Percentiles rank a stretch among this genome's conserved stretches.
Conservation (phyloP, 1,140 invertebrate genomes). For the Hyles euphorbiae region DNA sequence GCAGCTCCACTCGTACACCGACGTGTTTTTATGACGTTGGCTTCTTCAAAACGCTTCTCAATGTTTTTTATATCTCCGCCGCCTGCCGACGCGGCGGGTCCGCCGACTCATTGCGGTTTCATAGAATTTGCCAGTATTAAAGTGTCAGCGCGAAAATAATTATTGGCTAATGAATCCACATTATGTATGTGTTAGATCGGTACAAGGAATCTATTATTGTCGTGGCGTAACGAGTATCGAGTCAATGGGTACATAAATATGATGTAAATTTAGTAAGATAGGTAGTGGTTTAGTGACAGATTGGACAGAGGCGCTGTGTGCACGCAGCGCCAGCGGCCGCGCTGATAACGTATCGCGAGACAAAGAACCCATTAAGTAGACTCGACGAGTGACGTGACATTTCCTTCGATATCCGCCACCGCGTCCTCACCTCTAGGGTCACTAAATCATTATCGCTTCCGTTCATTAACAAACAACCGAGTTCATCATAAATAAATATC, state of each 20-base stretch:
- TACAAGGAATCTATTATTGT: neutral
- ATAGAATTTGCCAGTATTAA: neutral
- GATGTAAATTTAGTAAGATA: constrained; percentile 1
- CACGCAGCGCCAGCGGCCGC: constrained; percentile 25
- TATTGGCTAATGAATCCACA: neutral
- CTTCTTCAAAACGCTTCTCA: constrained; percentile 28
- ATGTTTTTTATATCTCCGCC: constrained; percentile 3
- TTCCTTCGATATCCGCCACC: constrained; percentile 67
- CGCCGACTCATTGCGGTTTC: constrained; percentile 5
- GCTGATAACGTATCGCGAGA: constrained; percentile 66
- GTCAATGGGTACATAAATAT: constrained; percentile 1
- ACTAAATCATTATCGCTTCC: constrained; percentile 69
- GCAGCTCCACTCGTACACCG: constrained; percentile 17
- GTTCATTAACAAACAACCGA: constrained; percentile 44
- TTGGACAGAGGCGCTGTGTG: constrained; percentile 18
- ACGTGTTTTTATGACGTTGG: constrained; percentile 42
- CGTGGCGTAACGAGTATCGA: neutral
- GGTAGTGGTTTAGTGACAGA: constrained; percentile 10
- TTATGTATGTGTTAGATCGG: constrained; percentile 3
- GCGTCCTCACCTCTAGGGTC: constrained; percentile 65
- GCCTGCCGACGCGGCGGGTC: neutral
- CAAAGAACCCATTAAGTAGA: constrained; percentile 72
- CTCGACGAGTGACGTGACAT: constrained; percentile 61
- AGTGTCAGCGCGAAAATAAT: neutral
- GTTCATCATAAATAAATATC: constrained; percentile 9